Evolutionary conservation across 2,113 vertebrate genomes (phyloP).

Genomic region (Aspidoscelis tigris): DNA sequence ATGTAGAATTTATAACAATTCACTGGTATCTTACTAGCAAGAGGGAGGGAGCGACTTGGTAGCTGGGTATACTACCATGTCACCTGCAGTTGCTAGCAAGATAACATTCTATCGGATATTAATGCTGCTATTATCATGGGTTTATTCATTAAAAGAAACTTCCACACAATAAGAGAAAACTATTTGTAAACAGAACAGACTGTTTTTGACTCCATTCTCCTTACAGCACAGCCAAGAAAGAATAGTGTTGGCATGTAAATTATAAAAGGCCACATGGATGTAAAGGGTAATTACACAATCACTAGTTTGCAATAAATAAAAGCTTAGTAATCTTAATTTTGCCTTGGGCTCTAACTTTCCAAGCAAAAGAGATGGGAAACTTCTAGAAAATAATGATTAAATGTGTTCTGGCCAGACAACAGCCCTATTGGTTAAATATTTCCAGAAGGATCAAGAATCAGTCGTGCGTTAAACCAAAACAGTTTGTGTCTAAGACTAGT

Average conservation of each 20-base stretch:
- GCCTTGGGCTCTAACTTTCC: not conserved
- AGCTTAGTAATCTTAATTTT: not conserved
- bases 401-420: not conserved
- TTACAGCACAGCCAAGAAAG: not conserved
- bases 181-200: no score
- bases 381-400: constrained; percentile 22
- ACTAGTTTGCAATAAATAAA: not conserved
- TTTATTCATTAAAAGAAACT: no score
- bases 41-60: no score
- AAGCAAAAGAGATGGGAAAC: not conserved
- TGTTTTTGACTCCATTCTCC: not conserved
- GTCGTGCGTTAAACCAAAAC: not conserved
- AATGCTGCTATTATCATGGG: no score
- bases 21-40: no score
- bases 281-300: not conserved
- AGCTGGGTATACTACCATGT: no score
- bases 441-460: not conserved
- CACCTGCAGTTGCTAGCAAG: no score
- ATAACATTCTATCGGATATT: no score
- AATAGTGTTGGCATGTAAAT: not conserved
- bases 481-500: not conserved
- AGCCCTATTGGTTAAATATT: constrained; percentile 26
- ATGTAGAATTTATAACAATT: not conserved
- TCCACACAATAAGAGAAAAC: no score
- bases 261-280: not conserved